Conservation (phyloP, 2,797 vertebrate species). For the Notolabrus celidotus region DNA sequence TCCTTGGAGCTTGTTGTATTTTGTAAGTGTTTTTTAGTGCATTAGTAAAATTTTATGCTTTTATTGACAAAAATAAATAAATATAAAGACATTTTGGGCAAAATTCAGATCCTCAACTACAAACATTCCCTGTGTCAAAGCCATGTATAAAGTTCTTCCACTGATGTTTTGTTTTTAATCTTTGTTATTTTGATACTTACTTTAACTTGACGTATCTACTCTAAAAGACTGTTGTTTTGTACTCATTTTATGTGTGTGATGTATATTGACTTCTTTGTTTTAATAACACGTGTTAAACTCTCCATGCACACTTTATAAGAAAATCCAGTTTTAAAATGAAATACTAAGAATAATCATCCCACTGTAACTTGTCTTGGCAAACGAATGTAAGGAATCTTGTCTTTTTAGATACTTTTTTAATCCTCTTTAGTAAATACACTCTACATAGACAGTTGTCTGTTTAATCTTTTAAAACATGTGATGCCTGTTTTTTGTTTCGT, state of each 20-base stretch:
- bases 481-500: conserved; percentile 1
- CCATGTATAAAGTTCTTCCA: not conserved
- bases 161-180: not conserved
- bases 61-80: not conserved
- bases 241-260: not conserved
- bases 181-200: conserved; percentile 3
- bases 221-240: no score
- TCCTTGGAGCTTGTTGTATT: not conserved
- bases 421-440: not conserved
- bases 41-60: not conserved
- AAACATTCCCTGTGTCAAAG: not conserved
- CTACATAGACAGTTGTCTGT: not conserved
- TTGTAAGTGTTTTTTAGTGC: not conserved
- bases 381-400: not conserved
- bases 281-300: not conserved
- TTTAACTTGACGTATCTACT: no score
- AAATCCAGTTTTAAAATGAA: not conserved
- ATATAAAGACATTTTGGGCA: not conserved
- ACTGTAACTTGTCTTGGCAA: not conserved
- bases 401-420: not conserved
- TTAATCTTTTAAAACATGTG: conserved; percentile 12
- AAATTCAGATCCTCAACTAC: not conserved
- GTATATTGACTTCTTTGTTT: conserved; percentile 2
- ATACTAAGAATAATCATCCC: not conserved
- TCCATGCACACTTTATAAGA: not conserved